Base-by-base conservation (phyloP, 2,888 invertebrate species). In the Ectemnius continuus region DNA sequence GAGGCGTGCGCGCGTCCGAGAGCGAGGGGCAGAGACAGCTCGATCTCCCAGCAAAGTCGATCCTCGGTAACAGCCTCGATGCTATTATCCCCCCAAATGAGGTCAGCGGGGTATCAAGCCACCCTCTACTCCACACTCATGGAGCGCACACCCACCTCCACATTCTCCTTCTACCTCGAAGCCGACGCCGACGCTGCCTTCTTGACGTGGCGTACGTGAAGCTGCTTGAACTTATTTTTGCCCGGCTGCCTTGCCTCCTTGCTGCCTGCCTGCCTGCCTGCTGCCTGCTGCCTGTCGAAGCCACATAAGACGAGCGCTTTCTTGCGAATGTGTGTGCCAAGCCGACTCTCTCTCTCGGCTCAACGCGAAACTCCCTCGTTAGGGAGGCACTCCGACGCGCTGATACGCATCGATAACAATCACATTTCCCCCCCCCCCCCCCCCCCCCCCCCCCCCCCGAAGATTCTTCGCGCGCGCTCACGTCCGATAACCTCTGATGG, bases 1-100 rank as follows among this genome's bases (percentile, higher is more conserved):
- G 62, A 46, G 14, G 16, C 13, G 20, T 1, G 28, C 3, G 47
- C 8, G 60, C 20, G 36, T 11, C 8, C 5, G 36, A 13, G 61
- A 52, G 28, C 23, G 45, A 59, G 61, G 23, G 74, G 63, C 57
- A 68, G 60, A 64, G 74, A 76, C 67, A 59, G 73, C 62, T 73
- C 59, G 78, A 78, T 78, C 74, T 62, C 67, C 62, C 63, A 20
- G 73, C 63, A 59, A 78, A 78, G 75, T 75, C 72, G 78, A 78
- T 79, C 72, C 76, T 66, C 60, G 70, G 68, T 72, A 78, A 79
- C 78, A 72, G 67, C 75, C 72, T 18, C 78, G 75, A 75, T 66
- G 78, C 78, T 73, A 78, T 79, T 79, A 79, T 79, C 78, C 78
- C 71, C 64, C 65, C 61, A 65, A 75, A 78, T 75, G 78, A 74